Evolutionary conservation across 2,797 vertebrate genomes (phyloP), one percentile per base, ranked within the genome.

Genomic region (Danio jaintianensis): DNA sequence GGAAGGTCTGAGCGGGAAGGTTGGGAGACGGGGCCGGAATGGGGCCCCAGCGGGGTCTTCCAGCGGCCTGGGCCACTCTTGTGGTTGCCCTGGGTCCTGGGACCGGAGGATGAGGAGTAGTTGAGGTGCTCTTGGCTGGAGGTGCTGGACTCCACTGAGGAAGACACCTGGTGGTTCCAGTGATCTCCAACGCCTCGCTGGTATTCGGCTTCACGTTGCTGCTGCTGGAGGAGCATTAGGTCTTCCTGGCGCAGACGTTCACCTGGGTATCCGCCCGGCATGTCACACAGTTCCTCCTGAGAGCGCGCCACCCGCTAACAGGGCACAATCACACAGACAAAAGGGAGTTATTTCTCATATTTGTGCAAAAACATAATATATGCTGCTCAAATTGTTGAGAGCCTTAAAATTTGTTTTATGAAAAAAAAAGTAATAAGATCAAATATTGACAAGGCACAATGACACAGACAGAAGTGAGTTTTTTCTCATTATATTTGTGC

Each of bases 51-150:
- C 1, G 98, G 98, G 0, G 98, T 98, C 90, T 98, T 98, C 98
- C 98, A 99, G 16, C 97, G 96, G 13, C 96, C 96, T 0, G 98
- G 96, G 6, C 97, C 96, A 0, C 95, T 98, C 92, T 96, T 99
- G 88, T 95, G 95, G 73, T 95, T 96, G 0, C 90, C 90, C 78
- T 93, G 89, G 0, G 93, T 89, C 89, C 95, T 97, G 59, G 92
- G 92, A 4, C 88, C 86, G 7, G 94, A 94, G 75, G 96, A 96
- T 16, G 94, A 92, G 0, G 94, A 94, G 86, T 95, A 97, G 88
- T 97, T 99, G 82, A 98, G 94, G 79, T 97, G 97, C 82, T 99
- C 98, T 89, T 99, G 98, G 90, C 97, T 98, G 40, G 97, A 98
- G 0, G 96, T 95, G 82, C 96, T 96, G 0, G 97, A 98, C 90